Evolutionary conservation across 1,140 invertebrate species (phyloP), one percentile per base, ranked within the genome.

Genomic region (Pogonus chalceus): DNA sequence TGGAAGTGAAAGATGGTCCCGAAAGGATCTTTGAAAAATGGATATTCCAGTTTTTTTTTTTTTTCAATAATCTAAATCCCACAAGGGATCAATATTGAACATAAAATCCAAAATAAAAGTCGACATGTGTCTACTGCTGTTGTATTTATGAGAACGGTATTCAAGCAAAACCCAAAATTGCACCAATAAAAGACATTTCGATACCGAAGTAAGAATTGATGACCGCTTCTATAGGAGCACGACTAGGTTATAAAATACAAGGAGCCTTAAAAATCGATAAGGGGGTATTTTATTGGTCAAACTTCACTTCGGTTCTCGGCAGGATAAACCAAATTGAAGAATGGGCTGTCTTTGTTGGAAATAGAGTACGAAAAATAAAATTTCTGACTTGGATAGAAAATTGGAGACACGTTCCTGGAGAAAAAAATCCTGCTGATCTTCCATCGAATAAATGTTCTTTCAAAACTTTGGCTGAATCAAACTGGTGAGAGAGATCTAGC

Each of bases 381-480:
- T 47, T 49, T 9, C 54, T 64, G 9, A 62, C 67, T 21, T 35
- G 57, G n/a, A 51, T 52, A 26, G 39, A 54, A 46, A 23, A 58
- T 1, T 74, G 69, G 69, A 39, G 57, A 20, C 62, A 73, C 60
- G 58, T 72, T 7, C 66, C 69, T 2, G 69, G 68, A 1, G 49
- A 55, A 16, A 23, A 56, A n/a, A 75, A 74, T 57, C 69, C 71
- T 7, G 71, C 69, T 16, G 71, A 75, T 59, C 55, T 72, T n/a
- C 62, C 65, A 9, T 72, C 70, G 12, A 53, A 71, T 58, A 69
- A 70, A 20, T 70, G 65, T 58, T 23, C 53, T 4, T 48, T 63
- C 2, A 58, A 60, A 53, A 9, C 55, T 16, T 57, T 72, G 10
- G 20, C 67, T 9, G 55, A 69, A 22, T 63, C 62, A 12, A 58